Percentiles rank a stretch among this genome's conserved stretches.
phyloP scores from a whole-genome alignment of 2,888 invertebrate genomes.

The Notodonta dromedarius region DNA sequence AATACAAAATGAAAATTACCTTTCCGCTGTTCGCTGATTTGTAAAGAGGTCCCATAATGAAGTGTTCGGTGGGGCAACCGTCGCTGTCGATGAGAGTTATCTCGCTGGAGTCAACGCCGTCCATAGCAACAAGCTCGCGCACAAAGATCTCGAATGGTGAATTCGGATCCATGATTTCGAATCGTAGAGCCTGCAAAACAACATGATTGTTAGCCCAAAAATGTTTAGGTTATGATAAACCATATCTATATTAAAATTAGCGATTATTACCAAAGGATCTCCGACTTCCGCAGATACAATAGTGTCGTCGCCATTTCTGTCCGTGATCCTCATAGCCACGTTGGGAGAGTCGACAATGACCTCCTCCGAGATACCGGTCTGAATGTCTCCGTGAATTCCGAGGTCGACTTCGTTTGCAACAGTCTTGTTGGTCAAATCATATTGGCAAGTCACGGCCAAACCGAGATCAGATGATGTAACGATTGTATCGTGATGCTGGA shows the following conservation, averaged over 20 bases:
- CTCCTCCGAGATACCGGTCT: constrained; percentile 94
- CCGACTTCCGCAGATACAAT: constrained; percentile 96
- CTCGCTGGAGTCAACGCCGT: constrained; percentile 96
- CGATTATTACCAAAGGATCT: constrained; percentile 88
- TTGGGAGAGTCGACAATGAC: constrained; percentile 97
- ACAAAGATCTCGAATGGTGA: constrained; percentile 98
- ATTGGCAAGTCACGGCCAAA: constrained; percentile 96
- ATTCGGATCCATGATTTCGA: constrained; percentile 96
- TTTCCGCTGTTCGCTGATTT: constrained; percentile 92
- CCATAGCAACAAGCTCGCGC: constrained; percentile 96
- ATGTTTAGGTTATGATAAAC: constrained; percentile 7
- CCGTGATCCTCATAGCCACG: constrained; percentile 96
- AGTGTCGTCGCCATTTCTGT: constrained; percentile 92
- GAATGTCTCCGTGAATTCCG: constrained; percentile 94
- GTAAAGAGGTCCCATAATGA: constrained; percentile 96
- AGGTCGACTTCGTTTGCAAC: constrained; percentile 96
- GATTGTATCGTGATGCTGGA: constrained; percentile 97
- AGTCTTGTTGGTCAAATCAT: constrained; percentile 96
- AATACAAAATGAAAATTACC: constrained; percentile 68
- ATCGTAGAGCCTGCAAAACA: constrained; percentile 88
- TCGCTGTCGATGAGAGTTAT: constrained; percentile 95
- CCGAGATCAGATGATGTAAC: constrained; percentile 97
- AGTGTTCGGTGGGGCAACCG: constrained; percentile 96
- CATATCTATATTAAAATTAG: constrained; percentile 11
- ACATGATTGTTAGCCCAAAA: constrained; percentile 47